Base-by-base conservation (phyloP, 2,888 invertebrate genomes). In the Lymantria dispar region DNA sequence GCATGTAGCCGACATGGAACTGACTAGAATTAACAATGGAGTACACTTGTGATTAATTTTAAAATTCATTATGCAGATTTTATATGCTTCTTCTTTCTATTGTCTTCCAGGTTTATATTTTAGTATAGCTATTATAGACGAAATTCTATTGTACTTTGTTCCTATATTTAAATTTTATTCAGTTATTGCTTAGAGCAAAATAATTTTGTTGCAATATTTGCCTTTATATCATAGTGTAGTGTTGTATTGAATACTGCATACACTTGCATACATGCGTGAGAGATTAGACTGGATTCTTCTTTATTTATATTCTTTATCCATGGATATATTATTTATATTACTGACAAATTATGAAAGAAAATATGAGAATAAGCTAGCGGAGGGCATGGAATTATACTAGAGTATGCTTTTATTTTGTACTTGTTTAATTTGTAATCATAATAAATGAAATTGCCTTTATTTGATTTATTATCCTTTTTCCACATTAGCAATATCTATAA, bases 1-100 rank as follows among this genome's bases (percentile, higher is more conserved):
- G 42, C 85, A 91, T 67, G 93, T 93, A 14, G 93, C 91, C 36
- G 89, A 92, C 70, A 92, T 93, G 92, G 93, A 93, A 79, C 85
- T 92, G 71, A 88, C 82, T 81, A 92, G 88, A 80, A 88, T 93
- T 74, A 92, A 92, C 74, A 89, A 85, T 82, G 85, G 84, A 66
- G 72, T 80, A 68, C 72, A 77, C 64, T 77, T 85, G 82, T 88
- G 81, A 87, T 73, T 66, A 55, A 56, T 66, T 60, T 60, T 52
- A 51, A n/a, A 66, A 62, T 66, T 62, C 62, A 71, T 74, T 62
- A 71, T 67, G 64, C 60, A 70, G 69, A 72, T 74, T 76, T 75
- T 73, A 64, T 76, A 76, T 74, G 10, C 10, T 74, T 76, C 72
- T 62, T 75, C 63, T 72, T 72, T 70, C 31, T 63, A 22, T 68